A percentile compares a stretch with the other conserved stretches of the same genome.
Evolutionary conservation across 2,113 vertebrate species (phyloP).

Genomic region (Phocoena sinus): DNA sequence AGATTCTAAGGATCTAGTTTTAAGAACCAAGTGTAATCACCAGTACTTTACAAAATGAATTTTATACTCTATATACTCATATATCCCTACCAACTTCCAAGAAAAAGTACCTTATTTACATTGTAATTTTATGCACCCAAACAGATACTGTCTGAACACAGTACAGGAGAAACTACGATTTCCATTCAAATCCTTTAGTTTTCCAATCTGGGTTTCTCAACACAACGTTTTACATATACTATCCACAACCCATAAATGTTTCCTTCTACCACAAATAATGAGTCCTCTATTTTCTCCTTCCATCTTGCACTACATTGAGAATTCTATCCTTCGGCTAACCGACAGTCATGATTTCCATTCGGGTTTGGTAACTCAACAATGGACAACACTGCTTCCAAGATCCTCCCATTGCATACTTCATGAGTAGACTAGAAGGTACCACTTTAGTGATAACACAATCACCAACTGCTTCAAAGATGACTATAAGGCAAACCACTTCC

Average conservation of each 20-base stretch:
- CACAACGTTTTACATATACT: neutral
- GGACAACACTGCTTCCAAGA: rapidly evolving
- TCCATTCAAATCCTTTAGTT: neutral
- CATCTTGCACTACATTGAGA: neutral
- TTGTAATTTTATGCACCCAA: neutral
- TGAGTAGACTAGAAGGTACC: neutral
- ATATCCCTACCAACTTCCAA: neutral
- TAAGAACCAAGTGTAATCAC: neutral
- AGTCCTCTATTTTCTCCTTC: neutral
- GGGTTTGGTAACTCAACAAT: neutral
- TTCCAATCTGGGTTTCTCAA: neutral
- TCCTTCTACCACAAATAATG: neutral
- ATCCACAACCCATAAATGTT: neutral
- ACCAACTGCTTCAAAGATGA: neutral
- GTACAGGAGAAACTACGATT: neutral
- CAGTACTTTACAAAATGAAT: neutral
- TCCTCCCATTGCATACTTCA: neutral
- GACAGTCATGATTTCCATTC: neutral
- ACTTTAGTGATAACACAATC: neutral
- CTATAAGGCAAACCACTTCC: neutral
- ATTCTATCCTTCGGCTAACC: neutral
- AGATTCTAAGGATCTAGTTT: neutral
- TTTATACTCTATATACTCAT: neutral
- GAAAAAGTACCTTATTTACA: neutral
- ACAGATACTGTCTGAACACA: neutral